Percentiles rank a stretch among this genome's conserved stretches.
Evolutionary conservation across 1,140 invertebrate species (phyloP).

Genomic region (Oscheius sp.): DNA sequence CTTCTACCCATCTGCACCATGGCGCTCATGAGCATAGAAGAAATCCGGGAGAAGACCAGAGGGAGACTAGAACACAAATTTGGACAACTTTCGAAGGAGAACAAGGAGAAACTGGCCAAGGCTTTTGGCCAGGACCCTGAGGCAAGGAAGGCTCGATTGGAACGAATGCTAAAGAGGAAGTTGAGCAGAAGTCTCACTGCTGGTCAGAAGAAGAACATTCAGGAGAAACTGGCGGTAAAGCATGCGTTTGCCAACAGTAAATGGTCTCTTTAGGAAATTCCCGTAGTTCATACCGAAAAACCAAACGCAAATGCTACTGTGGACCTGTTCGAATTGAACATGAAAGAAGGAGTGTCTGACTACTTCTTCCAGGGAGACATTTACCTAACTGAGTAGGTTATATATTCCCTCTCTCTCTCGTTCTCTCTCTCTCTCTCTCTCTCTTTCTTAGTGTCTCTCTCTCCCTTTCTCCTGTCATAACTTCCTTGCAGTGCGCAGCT

Average conservation of each 20-base stretch:
- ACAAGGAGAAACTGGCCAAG: neutral
- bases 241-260: too few relatives aligned
- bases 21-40: too few relatives aligned
- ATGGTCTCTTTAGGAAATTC: too few relatives aligned
- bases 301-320: neutral
- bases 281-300: neutral
- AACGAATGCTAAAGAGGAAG: neutral
- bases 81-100: neutral
- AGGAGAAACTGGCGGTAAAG: neutral
- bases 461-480: neutral
- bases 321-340: conserved; percentile 28
- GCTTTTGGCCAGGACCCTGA: neutral
- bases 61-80: neutral
- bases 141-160: neutral
- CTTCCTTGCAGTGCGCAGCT: neutral
- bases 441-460: too few relatives aligned
- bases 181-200: neutral
- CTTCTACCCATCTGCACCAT: too few relatives aligned
- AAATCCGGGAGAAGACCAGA: neutral
- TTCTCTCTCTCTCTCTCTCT: too few relatives aligned
- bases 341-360: conserved; percentile 7
- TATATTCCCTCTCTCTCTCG: neutral
- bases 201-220: neutral
- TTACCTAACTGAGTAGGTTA: conserved; percentile 22
- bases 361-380: conserved; percentile 27